These are phyloP conservation scores for Poecilia velifera DNA, from an alignment of 2,797 vertebrate species.

Conservation along the genomic window DNA sequence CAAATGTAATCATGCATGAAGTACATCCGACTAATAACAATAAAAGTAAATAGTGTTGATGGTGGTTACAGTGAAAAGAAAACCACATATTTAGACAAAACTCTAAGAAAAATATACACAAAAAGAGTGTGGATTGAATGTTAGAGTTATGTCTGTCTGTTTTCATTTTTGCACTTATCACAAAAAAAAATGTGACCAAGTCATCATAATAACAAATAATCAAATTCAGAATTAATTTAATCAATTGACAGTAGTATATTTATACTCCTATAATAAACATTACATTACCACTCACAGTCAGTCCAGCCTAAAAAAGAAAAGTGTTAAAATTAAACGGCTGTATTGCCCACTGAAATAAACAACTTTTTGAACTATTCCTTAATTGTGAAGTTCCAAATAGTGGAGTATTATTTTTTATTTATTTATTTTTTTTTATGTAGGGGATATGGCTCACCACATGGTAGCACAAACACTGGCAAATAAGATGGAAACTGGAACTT, in stretches of 20 bases:
- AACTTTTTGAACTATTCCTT: background rate
- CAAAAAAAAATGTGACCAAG: background rate
- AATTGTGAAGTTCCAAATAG: background rate
- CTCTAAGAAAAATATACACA: conserved; percentile 9
- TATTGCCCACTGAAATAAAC: background rate
- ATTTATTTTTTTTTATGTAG: background rate
- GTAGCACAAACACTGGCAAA: background rate
- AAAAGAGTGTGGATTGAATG: conserved; percentile 16
- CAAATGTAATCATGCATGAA: conserved; percentile 41
- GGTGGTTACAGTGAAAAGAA: conserved; percentile 35
- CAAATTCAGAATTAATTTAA: background rate
- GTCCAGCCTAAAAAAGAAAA: background rate
- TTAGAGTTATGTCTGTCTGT: background rate
- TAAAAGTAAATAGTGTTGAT: conserved; percentile 43
- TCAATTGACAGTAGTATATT: background rate
- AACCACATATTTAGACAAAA: conserved; percentile 31
- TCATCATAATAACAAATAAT: background rate
- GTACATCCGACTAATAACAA: conserved; percentile 30
- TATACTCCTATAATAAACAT: background rate
- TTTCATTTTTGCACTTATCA: background rate
- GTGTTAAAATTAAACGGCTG: background rate
- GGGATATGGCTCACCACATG: background rate
- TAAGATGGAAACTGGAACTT: background rate
- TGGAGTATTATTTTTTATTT: background rate
- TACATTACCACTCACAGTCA: background rate